phyloP scores from a whole-genome alignment of 2,797 vertebrate genomes.

The Margarornis squamiger region DNA sequence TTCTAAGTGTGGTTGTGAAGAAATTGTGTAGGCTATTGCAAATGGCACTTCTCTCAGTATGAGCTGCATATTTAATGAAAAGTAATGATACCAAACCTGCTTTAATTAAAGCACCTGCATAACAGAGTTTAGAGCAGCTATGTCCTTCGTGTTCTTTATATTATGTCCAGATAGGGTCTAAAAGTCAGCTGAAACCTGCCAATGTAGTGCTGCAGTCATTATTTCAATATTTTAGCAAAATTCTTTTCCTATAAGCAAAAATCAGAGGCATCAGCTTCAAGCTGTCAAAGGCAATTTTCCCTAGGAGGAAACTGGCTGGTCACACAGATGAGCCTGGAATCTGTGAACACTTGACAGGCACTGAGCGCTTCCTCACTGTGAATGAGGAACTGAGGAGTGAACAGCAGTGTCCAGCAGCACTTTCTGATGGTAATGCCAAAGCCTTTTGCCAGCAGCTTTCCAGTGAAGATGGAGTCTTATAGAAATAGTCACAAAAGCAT shows the following conservation, averaged over 20 bases:
- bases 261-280: slow-evolving; percentile 31
- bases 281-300: slow-evolving; percentile 41
- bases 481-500: neutral
- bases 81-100: neutral
- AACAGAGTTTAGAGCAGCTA: neutral
- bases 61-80: neutral
- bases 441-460: neutral
- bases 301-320: slow-evolving; percentile 2
- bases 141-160: neutral
- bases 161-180: neutral
- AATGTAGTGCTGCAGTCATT: neutral
- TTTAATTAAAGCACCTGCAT: neutral
- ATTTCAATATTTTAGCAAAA: neutral
- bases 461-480: neutral
- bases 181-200: neutral
- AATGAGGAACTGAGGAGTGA: slow-evolving; percentile 32
- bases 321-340: neutral
- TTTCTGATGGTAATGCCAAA: neutral
- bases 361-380: neutral
- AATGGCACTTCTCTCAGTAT: neutral
- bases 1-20: neutral
- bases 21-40: slow-evolving; percentile 16
- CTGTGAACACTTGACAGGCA: slow-evolving; percentile 15
- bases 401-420: slow-evolving; percentile 13
- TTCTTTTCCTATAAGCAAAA: slow-evolving; percentile 13